Percentiles rank a stretch among this genome's conserved stretches.
Conservation (phyloP, 2,888 invertebrate species). For the Ophraella communa region DNA sequence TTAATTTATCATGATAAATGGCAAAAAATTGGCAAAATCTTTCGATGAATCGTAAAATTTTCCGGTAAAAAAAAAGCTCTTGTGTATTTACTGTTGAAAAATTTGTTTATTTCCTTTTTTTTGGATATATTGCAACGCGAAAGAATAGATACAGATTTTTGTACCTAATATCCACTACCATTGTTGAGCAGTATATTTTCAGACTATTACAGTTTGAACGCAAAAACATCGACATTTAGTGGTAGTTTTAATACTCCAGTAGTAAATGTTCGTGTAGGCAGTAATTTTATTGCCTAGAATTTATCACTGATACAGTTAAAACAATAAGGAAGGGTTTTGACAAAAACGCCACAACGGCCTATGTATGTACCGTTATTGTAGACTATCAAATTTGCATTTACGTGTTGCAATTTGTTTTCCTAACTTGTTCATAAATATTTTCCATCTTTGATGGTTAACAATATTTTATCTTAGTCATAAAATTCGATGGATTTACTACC, state of each 20-base stretch:
- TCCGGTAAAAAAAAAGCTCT: too few species aligned
- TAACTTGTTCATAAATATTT: background rate
- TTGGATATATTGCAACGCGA: too few species aligned
- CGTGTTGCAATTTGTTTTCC: background rate
- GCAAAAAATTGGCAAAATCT: too few species aligned
- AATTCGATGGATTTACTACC: background rate
- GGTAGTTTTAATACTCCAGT: background rate
- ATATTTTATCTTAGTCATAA: background rate
- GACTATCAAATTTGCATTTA: background rate
- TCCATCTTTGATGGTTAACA: background rate
- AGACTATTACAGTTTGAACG: background rate
- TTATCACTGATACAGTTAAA: constrained; percentile 18
- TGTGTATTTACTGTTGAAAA: too few species aligned
- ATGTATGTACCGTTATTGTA: background rate
- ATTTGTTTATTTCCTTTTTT: too few species aligned
- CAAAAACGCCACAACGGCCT: background rate
- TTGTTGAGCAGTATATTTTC: too few species aligned
- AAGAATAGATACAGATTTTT: too few species aligned
- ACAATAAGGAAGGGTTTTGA: constrained; percentile 15
- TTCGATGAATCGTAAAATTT: too few species aligned
- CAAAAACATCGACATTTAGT: background rate
- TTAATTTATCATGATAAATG: too few species aligned
- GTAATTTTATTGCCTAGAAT: constrained; percentile 12
- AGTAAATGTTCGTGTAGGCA: constrained; percentile 2
- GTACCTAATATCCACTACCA: too few species aligned